These are phyloP conservation scores for Chunga burmeisteri DNA, from an alignment of 2,113 vertebrate species.

Conservation along the genomic window DNA sequence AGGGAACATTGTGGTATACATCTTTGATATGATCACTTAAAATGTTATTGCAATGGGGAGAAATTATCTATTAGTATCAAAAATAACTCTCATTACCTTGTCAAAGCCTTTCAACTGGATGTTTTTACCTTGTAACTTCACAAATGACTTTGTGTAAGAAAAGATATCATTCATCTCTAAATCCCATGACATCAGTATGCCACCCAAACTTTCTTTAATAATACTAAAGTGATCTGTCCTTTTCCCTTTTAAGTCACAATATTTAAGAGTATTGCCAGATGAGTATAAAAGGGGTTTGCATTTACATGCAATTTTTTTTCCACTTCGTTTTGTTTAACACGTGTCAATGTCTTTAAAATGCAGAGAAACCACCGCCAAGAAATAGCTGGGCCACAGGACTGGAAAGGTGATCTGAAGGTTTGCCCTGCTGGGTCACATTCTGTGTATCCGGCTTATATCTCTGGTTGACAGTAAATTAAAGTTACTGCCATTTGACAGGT, in stretches of 20 bases:
- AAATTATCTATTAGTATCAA: not conserved
- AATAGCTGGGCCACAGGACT: not conserved
- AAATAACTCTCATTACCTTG: constrained; percentile 6
- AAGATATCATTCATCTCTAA: not conserved
- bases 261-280: not conserved
- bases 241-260: not conserved
- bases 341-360: not conserved
- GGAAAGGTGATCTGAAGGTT: constrained; percentile 56
- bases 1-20: not conserved
- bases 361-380: not conserved
- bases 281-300: not conserved
- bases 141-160: not conserved
- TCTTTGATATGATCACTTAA: not conserved
- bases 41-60: not conserved
- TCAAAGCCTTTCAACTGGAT: not conserved
- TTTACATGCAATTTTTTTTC: not conserved
- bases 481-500: constrained; percentile 52
- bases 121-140: constrained; percentile 5
- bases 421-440: constrained; percentile 42
- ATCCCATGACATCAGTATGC: not conserved
- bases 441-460: not conserved
- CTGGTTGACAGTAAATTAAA: constrained; percentile 34
- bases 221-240: not conserved
- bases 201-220: not conserved
- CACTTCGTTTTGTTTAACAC: constrained; percentile 21